Evolutionary conservation across 1,140 invertebrate genomes (phyloP).

Genomic region (Aphidius ervi): DNA sequence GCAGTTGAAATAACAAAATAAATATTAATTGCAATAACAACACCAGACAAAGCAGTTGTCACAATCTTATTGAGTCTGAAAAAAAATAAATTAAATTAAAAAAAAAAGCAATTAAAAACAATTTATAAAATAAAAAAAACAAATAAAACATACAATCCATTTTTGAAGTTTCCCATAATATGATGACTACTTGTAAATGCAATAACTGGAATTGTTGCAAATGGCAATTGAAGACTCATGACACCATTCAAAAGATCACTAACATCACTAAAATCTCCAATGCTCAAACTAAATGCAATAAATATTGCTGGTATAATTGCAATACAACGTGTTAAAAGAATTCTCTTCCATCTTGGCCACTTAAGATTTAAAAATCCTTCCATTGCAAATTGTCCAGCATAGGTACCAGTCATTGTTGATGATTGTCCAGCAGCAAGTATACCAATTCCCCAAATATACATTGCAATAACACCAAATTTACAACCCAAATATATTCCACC

Average conservation of each 20-base stretch:
- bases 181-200: slow-evolving; percentile 77
- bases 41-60: slow-evolving; percentile 62
- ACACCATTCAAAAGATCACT: slow-evolving; percentile 89
- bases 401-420: slow-evolving; percentile 84
- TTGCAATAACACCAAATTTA: slow-evolving; percentile 71
- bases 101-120: slow-evolving; percentile 10
- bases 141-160: slow-evolving; percentile 59
- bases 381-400: slow-evolving; percentile 74
- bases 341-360: slow-evolving; percentile 86
- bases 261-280: slow-evolving; percentile 74
- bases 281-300: slow-evolving; percentile 69
- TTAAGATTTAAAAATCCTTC: slow-evolving; percentile 85
- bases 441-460: slow-evolving; percentile 88
- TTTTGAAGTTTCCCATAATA: slow-evolving; percentile 82
- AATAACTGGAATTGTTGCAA: slow-evolving; percentile 80
- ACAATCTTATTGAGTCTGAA: slow-evolving; percentile 67
- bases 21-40: slow-evolving; percentile 78
- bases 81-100: slow-evolving; percentile 28
- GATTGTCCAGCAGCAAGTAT: slow-evolving; percentile 87
- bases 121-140: slow-evolving; percentile 13
- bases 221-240: slow-evolving; percentile 81
- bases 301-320: slow-evolving; percentile 86
- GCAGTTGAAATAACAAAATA: slow-evolving; percentile 72
- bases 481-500: slow-evolving; percentile 85
- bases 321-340: slow-evolving; percentile 79